Percentiles rank a stretch among this genome's conserved stretches.
These are phyloP conservation scores for Tholera decimalis DNA, from an alignment of 2,888 invertebrate genomes.

Conservation along the genomic window DNA sequence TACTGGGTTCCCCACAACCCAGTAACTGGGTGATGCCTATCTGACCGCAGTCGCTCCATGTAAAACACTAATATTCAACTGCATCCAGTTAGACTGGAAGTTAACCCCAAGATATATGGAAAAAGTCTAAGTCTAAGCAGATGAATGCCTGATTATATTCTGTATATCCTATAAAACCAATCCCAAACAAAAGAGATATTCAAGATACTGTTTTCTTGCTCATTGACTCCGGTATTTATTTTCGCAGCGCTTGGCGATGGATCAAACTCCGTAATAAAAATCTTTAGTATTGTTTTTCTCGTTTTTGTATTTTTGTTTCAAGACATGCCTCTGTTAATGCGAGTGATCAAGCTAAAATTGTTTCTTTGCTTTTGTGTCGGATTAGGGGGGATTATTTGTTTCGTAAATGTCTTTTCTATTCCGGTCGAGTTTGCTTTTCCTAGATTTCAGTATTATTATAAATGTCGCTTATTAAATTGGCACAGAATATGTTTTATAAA, in stretches of 20 bases:
- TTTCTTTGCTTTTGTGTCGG: slow-evolving; percentile 17
- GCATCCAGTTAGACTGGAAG: too few species aligned
- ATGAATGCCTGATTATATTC: neutral
- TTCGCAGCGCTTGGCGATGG: slow-evolving; percentile 37
- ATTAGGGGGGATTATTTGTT: slow-evolving; percentile 8
- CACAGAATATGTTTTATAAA: too few species aligned
- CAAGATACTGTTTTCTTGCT: slow-evolving; percentile 45
- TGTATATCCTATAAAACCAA: slow-evolving; percentile 10
- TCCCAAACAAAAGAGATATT: slow-evolving; percentile 18
- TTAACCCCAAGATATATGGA: too few species aligned
- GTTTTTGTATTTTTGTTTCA: slow-evolving; percentile 20
- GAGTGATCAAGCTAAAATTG: slow-evolving; percentile 17
- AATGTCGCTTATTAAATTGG: too few species aligned
- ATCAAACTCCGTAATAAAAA: slow-evolving; percentile 50
- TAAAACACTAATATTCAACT: too few species aligned
- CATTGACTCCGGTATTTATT: slow-evolving; percentile 42
- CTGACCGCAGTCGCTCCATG: too few species aligned
- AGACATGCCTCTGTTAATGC: slow-evolving; percentile 24
- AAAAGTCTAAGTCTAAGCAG: neutral
- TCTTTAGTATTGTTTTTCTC: slow-evolving; percentile 25
- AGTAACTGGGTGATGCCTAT: too few species aligned
- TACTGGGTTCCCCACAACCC: too few species aligned
- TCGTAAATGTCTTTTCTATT: neutral
- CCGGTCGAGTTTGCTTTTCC: neutral
- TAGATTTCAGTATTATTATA: neutral